Conservation (phyloP, 2,113 vertebrate species). For the Ptilonorhynchus violaceus region DNA sequence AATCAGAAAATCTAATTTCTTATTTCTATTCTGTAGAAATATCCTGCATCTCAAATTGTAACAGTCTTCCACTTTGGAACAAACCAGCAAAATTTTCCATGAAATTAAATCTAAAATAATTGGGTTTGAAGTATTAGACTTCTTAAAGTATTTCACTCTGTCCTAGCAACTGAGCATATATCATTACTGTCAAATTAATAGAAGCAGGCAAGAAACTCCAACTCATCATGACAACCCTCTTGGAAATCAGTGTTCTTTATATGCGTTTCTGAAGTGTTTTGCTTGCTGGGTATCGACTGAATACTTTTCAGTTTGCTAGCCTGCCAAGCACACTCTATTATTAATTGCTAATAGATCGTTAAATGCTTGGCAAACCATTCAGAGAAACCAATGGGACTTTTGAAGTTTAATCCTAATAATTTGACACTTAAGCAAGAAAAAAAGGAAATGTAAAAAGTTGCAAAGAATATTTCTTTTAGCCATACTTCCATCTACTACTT, state of each 20-base stretch:
- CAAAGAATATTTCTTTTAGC: background rate
- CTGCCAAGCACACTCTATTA: background rate
- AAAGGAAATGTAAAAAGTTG: background rate
- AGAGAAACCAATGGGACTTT: background rate
- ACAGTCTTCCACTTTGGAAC: background rate
- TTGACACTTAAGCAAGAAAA: background rate
- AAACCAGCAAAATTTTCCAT: background rate
- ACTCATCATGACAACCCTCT: background rate
- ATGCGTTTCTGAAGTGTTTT: background rate
- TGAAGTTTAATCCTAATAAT: background rate
- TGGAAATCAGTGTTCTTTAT: background rate
- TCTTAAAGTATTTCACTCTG: background rate
- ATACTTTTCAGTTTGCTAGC: background rate
- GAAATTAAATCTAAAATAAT: background rate
- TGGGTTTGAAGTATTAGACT: background rate
- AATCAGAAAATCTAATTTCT: background rate
- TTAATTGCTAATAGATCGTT: conserved; percentile 11
- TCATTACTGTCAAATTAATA: background rate
- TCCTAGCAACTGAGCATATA: background rate
- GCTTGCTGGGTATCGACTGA: background rate
- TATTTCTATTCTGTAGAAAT: background rate
- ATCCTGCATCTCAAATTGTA: background rate
- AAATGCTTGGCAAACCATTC: background rate
- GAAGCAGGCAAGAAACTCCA: background rate
- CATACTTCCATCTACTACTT: background rate